Evolutionary conservation across 1,140 invertebrate genomes (phyloP), one percentile per base, ranked within the genome.

Genomic region (Tenebrio molitor): DNA sequence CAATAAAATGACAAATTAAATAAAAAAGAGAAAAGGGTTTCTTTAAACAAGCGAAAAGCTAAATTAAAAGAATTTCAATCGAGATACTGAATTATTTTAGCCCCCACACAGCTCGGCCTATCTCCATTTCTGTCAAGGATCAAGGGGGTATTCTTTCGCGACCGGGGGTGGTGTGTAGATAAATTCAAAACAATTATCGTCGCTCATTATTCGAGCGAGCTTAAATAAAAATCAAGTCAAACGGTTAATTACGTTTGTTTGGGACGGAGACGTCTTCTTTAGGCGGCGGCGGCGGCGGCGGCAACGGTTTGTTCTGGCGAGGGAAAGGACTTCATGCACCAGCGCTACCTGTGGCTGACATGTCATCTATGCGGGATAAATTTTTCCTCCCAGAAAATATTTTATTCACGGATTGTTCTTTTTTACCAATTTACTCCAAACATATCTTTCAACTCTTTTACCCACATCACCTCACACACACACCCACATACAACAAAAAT

Each of bases 1-100:
- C 77, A 79, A 79, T 76, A 79, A 79, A 80, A 80, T 75, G 78
- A 80, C 77, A 80, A 80, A 78, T 79, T 80, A 78, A 80, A 80
- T 77, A 76, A 77, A 76, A 74, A 74, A 72, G 73, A 75, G 64
- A 64, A 79, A 78, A 74, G 73, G 76, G 74, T 71, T 80, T 78
- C 74, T 78, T 76, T 73, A 72, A 75, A 75, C 74, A 75, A 65
- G 53, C 58, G 58, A 50, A 67, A 67, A 66, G 70, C 41, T 65
- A 67, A 72, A 72, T 72, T 72, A 72, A 72, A 72, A 72, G 70
- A 72, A 44, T 72, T 72, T 67, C 70, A 72, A 72, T 72, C 70
- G 53, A 46, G 70, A 63, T 23, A 34, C 25, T 25, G 19, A 34
- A 53, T 21, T 25, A 58, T 39, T 41, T 41, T 16, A 21, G 23